Base-by-base conservation (phyloP, 92 coral and sea anemone genomes). In the Zoanthus gigantus region DNA sequence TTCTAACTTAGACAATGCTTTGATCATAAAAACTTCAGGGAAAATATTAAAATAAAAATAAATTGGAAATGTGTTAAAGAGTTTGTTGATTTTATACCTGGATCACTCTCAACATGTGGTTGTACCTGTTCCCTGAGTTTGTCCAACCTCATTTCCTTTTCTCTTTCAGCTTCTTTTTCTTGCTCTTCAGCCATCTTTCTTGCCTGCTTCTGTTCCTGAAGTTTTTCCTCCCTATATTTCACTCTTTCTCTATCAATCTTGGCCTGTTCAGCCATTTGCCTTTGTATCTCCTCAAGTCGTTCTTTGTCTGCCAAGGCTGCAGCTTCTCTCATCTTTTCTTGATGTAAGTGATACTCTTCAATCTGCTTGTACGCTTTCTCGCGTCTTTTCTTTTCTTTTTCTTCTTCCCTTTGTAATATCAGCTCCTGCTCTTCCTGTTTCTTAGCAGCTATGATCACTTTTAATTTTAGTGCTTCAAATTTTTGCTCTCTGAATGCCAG, bases 51-150 rank as follows among this genome's bases (percentile, higher is more conserved):
- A 23, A 23, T 23, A 23, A 23, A 23, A 23, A 23, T 23, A 23
- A 23, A 23, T 23, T 23, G 23, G 23, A 23, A 23, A 23, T 23
- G 23, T 23, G 23, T 23, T 23, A 23, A 23, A 23, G 23, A 23
- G 23, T 34, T 34, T 69, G 16, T 14, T 13, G 13, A 15, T 9
- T 30, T 4, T 0, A 2, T 58, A 81, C 85, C 85, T 63, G 98
- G 99, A 69, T 95, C 95, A 76, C 88, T 91, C 28, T 92, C 93
- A 14, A 94, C 95, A 86, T 93, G 96, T 14, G 94, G 98, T 76
- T 92, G 95, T 0, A 97, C 99, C 98, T 93, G 98, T 91, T 95
- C 98, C 88, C 99, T 84, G 5, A 97, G 93, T 75, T 90, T 92
- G 61, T 94, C 98, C 2, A 97, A 91, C 80, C 96, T 87, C 77